These are phyloP conservation scores for Cephus rjabovi DNA, from an alignment of 2,888 invertebrate genomes.

Conservation along the genomic window DNA sequence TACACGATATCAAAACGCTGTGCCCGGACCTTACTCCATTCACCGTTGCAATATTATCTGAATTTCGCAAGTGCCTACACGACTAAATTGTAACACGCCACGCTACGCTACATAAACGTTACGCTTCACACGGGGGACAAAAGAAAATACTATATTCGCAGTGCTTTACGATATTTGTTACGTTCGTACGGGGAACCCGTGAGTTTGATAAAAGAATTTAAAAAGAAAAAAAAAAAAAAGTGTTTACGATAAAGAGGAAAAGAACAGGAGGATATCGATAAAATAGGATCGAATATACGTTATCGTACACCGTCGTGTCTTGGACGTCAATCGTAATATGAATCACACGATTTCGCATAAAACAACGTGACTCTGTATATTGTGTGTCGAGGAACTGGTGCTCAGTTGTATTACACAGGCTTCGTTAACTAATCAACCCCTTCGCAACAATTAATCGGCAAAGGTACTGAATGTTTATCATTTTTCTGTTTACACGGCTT, in stretches of 20 bases:
- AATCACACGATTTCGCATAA: neutral
- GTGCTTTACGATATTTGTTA: slow-evolving; percentile 15
- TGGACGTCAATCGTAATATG: neutral
- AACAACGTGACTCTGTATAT: neutral
- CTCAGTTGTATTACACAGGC: neutral
- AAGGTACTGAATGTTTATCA: neutral
- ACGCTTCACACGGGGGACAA: neutral
- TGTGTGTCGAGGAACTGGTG: neutral
- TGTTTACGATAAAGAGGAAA: neutral
- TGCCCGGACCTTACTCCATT: slow-evolving; percentile 54
- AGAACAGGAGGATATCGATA: neutral
- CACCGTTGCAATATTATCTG: slow-evolving; percentile 49
- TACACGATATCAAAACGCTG: slow-evolving; percentile 59
- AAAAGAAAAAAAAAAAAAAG: neutral
- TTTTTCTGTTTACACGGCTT: neutral
- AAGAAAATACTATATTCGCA: neutral
- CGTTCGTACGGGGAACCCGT: slow-evolving; percentile 10
- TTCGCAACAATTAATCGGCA: neutral
- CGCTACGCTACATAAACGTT: slow-evolving; percentile 19
- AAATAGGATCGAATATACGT: neutral
- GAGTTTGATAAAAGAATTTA: neutral
- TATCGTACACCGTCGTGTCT: neutral
- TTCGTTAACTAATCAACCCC: neutral
- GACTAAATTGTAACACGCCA: slow-evolving; percentile 43
- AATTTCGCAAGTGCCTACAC: slow-evolving; percentile 59